phyloP scores from a whole-genome alignment of 2,888 invertebrate species.

The Tortricodes alternella region DNA sequence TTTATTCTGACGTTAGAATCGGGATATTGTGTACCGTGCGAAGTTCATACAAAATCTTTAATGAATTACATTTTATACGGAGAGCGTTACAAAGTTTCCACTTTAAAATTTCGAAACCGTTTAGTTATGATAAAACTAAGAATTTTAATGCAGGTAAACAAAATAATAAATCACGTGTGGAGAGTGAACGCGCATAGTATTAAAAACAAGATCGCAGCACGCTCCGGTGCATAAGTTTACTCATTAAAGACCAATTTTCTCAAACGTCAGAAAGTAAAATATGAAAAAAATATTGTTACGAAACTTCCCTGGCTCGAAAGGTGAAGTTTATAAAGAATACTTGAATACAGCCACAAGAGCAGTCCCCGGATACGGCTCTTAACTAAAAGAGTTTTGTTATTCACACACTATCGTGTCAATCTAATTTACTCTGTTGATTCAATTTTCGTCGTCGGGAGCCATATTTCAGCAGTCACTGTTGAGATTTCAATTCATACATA shows the following conservation, averaged over 20 bases:
- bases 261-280: slow-evolving; percentile 54
- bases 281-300: slow-evolving; percentile 52
- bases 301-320: slow-evolving; percentile 41
- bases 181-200: slow-evolving; percentile 23
- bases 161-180: background rate
- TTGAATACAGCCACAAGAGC: slow-evolving; percentile 49
- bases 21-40: no score
- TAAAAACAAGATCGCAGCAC: slow-evolving; percentile 45
- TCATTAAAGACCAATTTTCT: slow-evolving; percentile 61
- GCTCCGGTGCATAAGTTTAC: slow-evolving; percentile 55
- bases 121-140: background rate
- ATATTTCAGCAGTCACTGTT: slow-evolving; percentile 74
- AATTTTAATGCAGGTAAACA: background rate
- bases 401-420: slow-evolving; percentile 50
- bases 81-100: background rate
- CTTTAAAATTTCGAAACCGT: background rate
- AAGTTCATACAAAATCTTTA: no score
- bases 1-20: no score
- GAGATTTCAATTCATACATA: slow-evolving; percentile 81
- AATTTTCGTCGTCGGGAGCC: slow-evolving; percentile 68
- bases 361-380: slow-evolving; percentile 41
- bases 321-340: slow-evolving; percentile 50
- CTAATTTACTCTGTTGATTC: slow-evolving; percentile 74
- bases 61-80: background rate
- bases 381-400: slow-evolving; percentile 45